These are phyloP conservation scores for Eumerus sabulonum DNA, from an alignment of 2,888 invertebrate genomes.

Conservation along the genomic window DNA sequence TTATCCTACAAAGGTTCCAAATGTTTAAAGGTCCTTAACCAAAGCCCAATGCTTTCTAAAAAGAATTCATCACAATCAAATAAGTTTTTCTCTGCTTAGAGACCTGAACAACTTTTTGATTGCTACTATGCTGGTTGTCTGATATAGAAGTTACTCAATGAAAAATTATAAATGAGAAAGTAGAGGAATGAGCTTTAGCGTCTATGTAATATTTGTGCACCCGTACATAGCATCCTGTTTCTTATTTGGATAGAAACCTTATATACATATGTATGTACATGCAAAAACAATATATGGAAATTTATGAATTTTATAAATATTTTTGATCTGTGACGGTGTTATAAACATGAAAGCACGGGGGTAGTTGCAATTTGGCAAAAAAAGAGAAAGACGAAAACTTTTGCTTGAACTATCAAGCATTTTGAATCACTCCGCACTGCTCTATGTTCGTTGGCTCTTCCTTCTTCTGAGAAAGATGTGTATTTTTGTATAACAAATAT, in stretches of 20 bases:
- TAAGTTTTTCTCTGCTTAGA: conserved; percentile 48
- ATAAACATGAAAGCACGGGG: conserved; percentile 7
- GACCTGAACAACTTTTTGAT: conserved; percentile 52
- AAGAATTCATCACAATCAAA: conserved; percentile 47
- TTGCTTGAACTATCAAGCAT: conserved; percentile 59
- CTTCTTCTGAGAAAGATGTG: conserved; percentile 30
- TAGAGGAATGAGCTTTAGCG: background rate
- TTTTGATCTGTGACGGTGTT: conserved; percentile 63
- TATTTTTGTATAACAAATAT: conserved; percentile 63
- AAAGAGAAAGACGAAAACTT: conserved; percentile 43
- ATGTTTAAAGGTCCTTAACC: conserved; percentile 22
- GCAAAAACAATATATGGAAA: conserved; percentile 40
- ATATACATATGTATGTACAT: conserved; percentile 7
- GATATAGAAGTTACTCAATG: conserved; percentile 52
- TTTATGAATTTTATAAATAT: conserved; percentile 67
- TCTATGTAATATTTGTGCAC: conserved; percentile 7
- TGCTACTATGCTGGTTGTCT: background rate
- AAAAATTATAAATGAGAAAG: conserved; percentile 40
- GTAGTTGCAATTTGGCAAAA: conserved; percentile 8
- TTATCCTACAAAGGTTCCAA: background rate
- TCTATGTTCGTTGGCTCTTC: conserved; percentile 15
- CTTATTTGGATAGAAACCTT: background rate
- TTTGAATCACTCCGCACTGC: conserved; percentile 28
- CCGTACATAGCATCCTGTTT: conserved; percentile 20
- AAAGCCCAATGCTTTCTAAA: conserved; percentile 9